phyloP scores from a whole-genome alignment of 2,113 vertebrate genomes.

The Phalacrocorax pelagicus region DNA sequence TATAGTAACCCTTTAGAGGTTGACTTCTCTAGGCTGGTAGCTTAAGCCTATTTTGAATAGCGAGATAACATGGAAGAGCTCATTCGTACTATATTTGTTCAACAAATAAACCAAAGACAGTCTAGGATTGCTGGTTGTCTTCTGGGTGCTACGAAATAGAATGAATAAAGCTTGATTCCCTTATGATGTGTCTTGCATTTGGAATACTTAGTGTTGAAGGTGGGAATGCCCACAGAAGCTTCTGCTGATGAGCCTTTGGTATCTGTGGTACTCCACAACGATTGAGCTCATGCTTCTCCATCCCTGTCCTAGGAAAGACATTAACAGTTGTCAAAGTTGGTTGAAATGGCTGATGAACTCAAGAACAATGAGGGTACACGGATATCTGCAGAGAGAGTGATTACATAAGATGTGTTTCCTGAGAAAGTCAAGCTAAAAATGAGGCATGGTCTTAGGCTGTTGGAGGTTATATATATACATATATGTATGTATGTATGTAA shows the following conservation, averaged over 20 bases:
- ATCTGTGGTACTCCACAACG: not conserved
- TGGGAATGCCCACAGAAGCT: not conserved
- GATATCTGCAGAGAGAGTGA: not conserved
- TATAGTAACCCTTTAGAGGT: not conserved
- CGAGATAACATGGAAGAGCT: not conserved
- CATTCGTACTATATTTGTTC: not conserved
- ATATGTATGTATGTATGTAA: not conserved
- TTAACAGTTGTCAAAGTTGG: not conserved
- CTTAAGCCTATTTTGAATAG: not conserved
- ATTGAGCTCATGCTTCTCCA: not conserved
- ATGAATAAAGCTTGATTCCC: not conserved
- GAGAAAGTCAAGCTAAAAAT: not conserved
- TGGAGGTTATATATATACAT: not conserved
- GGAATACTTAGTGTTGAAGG: not conserved
- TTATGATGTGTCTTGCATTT: not conserved
- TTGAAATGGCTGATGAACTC: not conserved
- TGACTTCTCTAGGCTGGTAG: not conserved
- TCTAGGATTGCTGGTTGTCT: not conserved
- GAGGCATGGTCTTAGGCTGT: not conserved
- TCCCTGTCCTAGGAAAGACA: not conserved
- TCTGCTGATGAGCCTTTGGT: not conserved
- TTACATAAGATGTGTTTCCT: not conserved
- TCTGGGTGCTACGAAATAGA: not conserved
- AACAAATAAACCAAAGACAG: not conserved
- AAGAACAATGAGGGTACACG: not conserved